Evolutionary conservation across 2,888 invertebrate genomes (phyloP).

Genomic region (Ochlodes sylvanus): DNA sequence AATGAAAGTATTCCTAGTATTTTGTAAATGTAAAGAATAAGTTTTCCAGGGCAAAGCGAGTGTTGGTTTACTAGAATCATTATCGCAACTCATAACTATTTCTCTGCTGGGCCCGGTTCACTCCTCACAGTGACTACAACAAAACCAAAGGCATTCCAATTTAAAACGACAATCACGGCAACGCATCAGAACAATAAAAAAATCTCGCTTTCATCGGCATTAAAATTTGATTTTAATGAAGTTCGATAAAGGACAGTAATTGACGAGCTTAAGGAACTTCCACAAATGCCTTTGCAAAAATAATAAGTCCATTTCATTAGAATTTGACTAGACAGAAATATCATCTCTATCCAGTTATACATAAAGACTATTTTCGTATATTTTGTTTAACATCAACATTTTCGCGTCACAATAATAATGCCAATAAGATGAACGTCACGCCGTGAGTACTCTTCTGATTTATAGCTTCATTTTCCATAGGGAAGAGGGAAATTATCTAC

Average conservation of each 20-base stretch:
- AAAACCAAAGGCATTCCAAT: too few relatives aligned
- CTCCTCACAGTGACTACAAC: too few relatives aligned
- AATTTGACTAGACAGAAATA: background rate
- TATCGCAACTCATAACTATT: too few relatives aligned
- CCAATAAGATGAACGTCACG: slow-evolving; percentile 55
- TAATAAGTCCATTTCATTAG: slow-evolving; percentile 21
- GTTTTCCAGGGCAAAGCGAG: too few relatives aligned
- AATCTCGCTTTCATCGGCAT: too few relatives aligned
- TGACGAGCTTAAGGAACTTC: slow-evolving; percentile 5
- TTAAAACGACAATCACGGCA: too few relatives aligned
- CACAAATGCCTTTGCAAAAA: slow-evolving; percentile 23
- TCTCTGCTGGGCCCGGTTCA: too few relatives aligned
- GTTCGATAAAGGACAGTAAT: background rate
- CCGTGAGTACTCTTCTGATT: slow-evolving; percentile 52
- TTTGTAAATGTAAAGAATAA: too few relatives aligned
- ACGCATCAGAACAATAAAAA: too few relatives aligned
- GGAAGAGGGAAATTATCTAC: slow-evolving; percentile 48
- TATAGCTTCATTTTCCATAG: slow-evolving; percentile 56
- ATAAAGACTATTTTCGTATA: slow-evolving; percentile 41
- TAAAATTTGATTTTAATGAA: too few relatives aligned
- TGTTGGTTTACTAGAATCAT: too few relatives aligned
- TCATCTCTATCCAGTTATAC: slow-evolving; percentile 4
- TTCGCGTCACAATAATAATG: slow-evolving; percentile 48
- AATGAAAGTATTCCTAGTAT: too few relatives aligned
- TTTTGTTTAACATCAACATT: slow-evolving; percentile 39